Percentiles rank a stretch among this genome's conserved stretches.
Conservation (phyloP, 2,113 vertebrate genomes). For the Eclectus roratus region DNA sequence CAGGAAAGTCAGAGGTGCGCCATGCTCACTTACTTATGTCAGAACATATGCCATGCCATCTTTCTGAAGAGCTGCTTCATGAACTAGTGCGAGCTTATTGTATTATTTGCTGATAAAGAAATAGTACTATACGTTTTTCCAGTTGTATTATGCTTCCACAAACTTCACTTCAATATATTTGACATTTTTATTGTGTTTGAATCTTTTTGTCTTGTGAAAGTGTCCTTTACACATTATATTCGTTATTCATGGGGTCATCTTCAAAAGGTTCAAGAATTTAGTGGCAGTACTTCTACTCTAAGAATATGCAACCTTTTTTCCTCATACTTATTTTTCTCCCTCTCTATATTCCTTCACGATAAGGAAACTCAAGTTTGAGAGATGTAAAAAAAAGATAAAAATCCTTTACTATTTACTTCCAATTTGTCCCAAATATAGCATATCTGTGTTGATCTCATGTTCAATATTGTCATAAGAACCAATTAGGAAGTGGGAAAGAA, state of each 20-base stretch:
- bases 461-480: background rate
- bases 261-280: conserved; percentile 29
- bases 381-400: background rate
- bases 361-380: conserved; percentile 17
- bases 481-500: background rate
- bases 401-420: background rate
- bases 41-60: background rate
- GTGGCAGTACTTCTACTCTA: background rate
- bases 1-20: background rate
- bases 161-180: conserved; percentile 4
- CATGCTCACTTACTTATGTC: background rate
- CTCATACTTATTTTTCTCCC: background rate
- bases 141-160: background rate
- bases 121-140: background rate
- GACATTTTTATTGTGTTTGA: conserved; percentile 47
- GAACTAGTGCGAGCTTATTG: background rate
- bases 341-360: background rate
- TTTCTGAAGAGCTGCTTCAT: background rate
- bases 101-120: background rate
- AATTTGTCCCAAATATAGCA: conserved; percentile 7
- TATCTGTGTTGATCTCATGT: background rate
- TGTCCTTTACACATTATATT: conserved; percentile 22
- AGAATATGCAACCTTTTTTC: background rate
- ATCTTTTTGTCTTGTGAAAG: conserved; percentile 38
- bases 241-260: conserved; percentile 38